Evolutionary conservation across 2,113 vertebrate genomes (phyloP).

Genomic region (Sebastes fasciatus): DNA sequence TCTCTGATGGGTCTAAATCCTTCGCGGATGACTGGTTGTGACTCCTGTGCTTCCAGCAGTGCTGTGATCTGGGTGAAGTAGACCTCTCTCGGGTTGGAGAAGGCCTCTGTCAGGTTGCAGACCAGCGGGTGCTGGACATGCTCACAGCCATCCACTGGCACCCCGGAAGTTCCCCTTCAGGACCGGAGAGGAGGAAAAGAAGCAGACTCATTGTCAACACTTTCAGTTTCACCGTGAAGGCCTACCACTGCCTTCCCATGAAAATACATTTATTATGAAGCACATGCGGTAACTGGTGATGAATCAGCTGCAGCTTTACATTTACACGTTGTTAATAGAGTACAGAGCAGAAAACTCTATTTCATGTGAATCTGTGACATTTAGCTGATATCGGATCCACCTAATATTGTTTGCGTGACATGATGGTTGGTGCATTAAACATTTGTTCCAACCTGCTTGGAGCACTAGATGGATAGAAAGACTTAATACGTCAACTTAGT

Average conservation of each 20-base stretch:
- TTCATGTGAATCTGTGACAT: neutral
- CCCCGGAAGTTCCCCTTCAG: conserved; percentile 23
- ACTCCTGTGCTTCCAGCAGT: neutral
- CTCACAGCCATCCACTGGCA: conserved; percentile 58
- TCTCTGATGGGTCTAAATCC: conserved; percentile 43
- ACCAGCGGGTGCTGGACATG: conserved; percentile 47
- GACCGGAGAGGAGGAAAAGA: neutral
- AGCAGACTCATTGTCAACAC: neutral
- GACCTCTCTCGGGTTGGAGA: rapidly evolving
- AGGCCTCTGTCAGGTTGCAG: conserved; percentile 68
- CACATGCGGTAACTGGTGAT: neutral
- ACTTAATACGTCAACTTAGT: neutral
- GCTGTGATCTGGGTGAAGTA: conserved; percentile 35
- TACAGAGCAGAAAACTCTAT: neutral
- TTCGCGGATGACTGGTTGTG: rapidly evolving
- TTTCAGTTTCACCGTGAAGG: neutral
- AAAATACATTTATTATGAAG: neutral
- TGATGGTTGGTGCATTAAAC: neutral
- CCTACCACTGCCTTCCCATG: neutral
- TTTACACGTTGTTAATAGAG: neutral
- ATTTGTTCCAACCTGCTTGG: neutral
- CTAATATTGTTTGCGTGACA: neutral
- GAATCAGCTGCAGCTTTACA: neutral
- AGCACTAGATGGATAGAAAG: neutral
- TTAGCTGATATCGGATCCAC: neutral